Base-by-base conservation (phyloP, 2,888 invertebrate species). In the Tupiocoris notatus region DNA sequence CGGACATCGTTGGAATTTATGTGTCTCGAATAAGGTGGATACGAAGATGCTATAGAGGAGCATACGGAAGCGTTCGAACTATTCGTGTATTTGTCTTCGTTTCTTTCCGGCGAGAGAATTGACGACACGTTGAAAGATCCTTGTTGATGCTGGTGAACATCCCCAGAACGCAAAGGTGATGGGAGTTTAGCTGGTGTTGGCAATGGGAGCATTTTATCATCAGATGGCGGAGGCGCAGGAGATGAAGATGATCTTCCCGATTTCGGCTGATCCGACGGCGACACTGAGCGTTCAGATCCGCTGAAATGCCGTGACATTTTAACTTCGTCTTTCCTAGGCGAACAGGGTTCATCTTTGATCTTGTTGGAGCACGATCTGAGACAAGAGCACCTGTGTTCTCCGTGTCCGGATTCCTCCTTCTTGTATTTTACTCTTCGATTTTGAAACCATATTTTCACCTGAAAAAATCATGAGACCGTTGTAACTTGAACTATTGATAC, bases 381-480 rank as follows among this genome's bases (percentile, higher is more conserved):
- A 39, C 77, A 79, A 1, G 74, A 59, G 24, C 79, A 77, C 24
- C 75, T 58, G 18, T 75, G 73, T 25, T 66, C 75, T 16, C 73
- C 56, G 3, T 17, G n/a, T 25, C 67, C 59, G 20, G 59, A 59
- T 57, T 92, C 92, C 80, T 95, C 95, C 82, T 96, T 96, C 87
- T 96, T 96, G 84, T 94, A 89, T 84, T 96, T 96, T 0, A 96
- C 96, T 1, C 96, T 88, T 3, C 96, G 88, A 84, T 96, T 96
- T 84, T 96, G 95, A 85, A 96, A 96, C 96, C 96, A 94, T 80
- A 94, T 94, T 84, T 94, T 96, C 79, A 96, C 96, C 73, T 73
- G 54, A 20, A 16, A 61, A 9, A 24, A 61, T 0, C 59, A 25
- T 57, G 3, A 59, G 20, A 18, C 59, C 7, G n/a, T n/a, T n/a